Base-by-base conservation (phyloP, 2,113 vertebrate species). In the Rhynchopsitta pachyrhyncha region DNA sequence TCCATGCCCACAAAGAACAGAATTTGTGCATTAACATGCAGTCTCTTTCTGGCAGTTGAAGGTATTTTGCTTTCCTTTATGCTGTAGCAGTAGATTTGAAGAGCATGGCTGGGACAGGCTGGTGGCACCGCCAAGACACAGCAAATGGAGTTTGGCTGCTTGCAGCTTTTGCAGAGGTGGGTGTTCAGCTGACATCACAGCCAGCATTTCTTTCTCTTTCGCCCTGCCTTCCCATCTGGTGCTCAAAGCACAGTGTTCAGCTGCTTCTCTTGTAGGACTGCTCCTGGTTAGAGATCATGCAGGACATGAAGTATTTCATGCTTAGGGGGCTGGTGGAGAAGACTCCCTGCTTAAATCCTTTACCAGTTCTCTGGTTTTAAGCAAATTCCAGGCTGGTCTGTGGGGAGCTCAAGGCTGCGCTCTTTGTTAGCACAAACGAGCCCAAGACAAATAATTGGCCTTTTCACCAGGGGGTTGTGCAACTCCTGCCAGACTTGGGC, bases 381-480 rank as follows among this genome's bases (percentile, higher is more conserved):
- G 70, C 20, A 9, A 86, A 75, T 92, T 84, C 42, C 62, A 63
- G 69, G 33, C 77, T 75, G 60, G 27, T 78, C 91, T 76, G 77
- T 68, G 47, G 81, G 47, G 60, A 95, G 9, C 64, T 77, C 47
- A 60, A 46, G 70, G 27, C 66, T 81, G 49, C 41, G 66, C 66
- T 86, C 31, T 89, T 94, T 71, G 60, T 81, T 92, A 82, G 60
- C 64, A 71, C 24, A 83, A 84, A 82, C 4, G 39, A 92, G 29
- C 83, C 66, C 64, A 86, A 91, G 25, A 59, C 50, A 93, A 94
- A 88, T 78, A 92, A 67, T 11, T 2, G 19, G 39, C 29, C 27
- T 84, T 93, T 41, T 73, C 68, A 79, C 66, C 69, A 76, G 33
- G 68, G 49, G 15, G 22, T 85, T 95, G 41, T 89, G 91, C 84